Conservation (phyloP, 2,113 vertebrate genomes). For the Balaenoptera acutorostrata region DNA sequence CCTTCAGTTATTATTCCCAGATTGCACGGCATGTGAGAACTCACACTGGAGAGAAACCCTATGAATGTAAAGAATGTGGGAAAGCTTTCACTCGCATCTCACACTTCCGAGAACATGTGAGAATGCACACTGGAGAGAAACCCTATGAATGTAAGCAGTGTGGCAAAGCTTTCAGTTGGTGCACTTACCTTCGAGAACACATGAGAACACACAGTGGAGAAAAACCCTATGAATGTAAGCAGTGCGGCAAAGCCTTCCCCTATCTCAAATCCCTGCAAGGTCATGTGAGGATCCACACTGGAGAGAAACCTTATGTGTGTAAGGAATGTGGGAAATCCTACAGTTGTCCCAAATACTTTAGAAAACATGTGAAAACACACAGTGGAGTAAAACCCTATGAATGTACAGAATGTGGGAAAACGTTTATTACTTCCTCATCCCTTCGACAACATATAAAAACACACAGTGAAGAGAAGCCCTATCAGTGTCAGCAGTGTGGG, state of each 20-base stretch:
- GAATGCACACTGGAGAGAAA: background rate
- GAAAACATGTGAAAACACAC: background rate
- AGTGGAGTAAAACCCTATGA: background rate
- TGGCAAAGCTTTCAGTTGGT: slow-evolving; percentile 19
- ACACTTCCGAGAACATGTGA: background rate
- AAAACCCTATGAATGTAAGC: slow-evolving; percentile 2
- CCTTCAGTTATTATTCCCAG: background rate
- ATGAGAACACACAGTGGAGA: slow-evolving; percentile 62
- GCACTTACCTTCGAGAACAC: slow-evolving; percentile 52
- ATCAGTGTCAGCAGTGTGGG: slow-evolving; percentile 21
- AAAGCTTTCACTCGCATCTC: background rate
- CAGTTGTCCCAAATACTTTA: background rate
- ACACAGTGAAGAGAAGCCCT: background rate
- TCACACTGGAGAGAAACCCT: background rate
- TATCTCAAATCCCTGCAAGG: background rate
- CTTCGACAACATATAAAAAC: background rate
- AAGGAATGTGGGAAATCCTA: slow-evolving; percentile 69
- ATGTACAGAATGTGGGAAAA: slow-evolving; percentile 8
- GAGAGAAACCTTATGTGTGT: slow-evolving; percentile 6
- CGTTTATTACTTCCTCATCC: background rate
- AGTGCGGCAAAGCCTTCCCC: slow-evolving; percentile 14
- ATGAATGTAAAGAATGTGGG: slow-evolving; percentile 4
- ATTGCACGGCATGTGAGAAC: background rate
- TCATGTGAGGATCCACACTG: background rate
- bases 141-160: slow-evolving; percentile 38